A percentile compares a stretch with the other conserved stretches of the same genome.
Conservation (phyloP, 2,797 vertebrate genomes). For the Parambassis ranga region DNA sequence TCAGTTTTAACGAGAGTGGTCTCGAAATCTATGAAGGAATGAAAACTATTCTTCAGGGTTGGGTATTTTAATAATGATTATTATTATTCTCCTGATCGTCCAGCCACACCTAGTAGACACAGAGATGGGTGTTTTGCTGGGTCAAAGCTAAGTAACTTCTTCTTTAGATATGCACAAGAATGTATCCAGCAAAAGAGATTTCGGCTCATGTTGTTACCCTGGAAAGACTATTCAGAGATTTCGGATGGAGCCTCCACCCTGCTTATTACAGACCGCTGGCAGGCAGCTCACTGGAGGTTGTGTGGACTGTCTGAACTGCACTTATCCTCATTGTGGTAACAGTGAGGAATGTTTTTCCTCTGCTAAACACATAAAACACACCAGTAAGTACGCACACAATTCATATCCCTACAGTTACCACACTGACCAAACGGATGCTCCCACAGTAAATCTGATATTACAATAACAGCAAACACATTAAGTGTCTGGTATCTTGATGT, state of each 20-base stretch:
- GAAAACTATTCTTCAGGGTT: no score
- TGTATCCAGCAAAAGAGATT: no score
- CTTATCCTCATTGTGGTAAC: conserved; percentile 9
- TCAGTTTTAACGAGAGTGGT: no score
- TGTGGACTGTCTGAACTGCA: conserved; percentile 1
- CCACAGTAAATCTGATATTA: not conserved
- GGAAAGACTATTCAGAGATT: not conserved
- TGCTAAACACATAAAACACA: not conserved
- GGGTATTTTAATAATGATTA: no score
- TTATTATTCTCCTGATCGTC: no score
- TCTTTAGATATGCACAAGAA: no score
- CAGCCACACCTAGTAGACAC: no score
- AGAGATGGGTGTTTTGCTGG: no score
- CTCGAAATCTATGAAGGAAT: no score
- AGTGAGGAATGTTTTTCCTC: conserved; percentile 3
- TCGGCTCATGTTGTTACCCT: conserved; percentile 1
- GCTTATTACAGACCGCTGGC: conserved; percentile 6
- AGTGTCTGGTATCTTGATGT: no score
- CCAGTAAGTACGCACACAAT: no score
- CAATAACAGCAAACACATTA: not conserved
- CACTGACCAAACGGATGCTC: not conserved
- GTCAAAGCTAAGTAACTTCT: no score
- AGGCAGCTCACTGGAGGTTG: not conserved
- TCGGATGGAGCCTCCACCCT: conserved; percentile 1
- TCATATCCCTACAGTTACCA: not conserved